Evolutionary conservation across 2,113 vertebrate genomes (phyloP), one percentile per base, ranked within the genome.

Genomic region (Gobiocypris rarus): DNA sequence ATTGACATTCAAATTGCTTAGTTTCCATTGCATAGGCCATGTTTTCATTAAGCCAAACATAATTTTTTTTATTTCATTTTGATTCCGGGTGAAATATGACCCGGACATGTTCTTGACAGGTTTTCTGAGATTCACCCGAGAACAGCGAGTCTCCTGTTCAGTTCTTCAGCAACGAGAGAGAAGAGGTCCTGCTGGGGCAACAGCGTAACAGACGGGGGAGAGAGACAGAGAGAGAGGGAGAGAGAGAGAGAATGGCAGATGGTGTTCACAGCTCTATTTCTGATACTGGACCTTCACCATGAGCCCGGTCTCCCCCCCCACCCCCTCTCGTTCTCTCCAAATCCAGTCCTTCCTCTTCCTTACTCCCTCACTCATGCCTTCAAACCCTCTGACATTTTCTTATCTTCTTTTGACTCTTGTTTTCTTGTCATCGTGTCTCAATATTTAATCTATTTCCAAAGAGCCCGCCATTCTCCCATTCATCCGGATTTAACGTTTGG

Each of bases 201-300:
- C 87, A 83, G 80, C 52, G 26, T 74, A 85, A 83, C 87, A 88
- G 87, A 88, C 84, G 86, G 84, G 61, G 26, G 38, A 17, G 52
- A 59, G 69, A 80, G 54, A 54, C 26, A 31, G 73, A 69, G 80
- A 75, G 75, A 65, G 75, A 75, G 71, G 75, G 13, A 63, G 70
- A 67, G 67, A 75, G 79, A 75, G 14, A 63, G 70, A 79, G 69
- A 81, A 50, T 91, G 94, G 94, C 94, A 95, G 94, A 95, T 95
- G 94, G 94, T 93, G 93, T 94, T 95, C 94, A 94, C 93, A 95
- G 92, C 94, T 95, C 94, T 95, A 95, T 95, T 95, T 95, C 94
- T 94, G 94, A 95, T 93, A 91, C 93, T 94, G 94, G 94, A 94
- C 94, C 92, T 94, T 92, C 93, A 94, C 92, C 88, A 91, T 92